A percentile compares a stretch with the other conserved stretches of the same genome.
These are phyloP conservation scores for Drosophila virilis DNA, from an alignment of 1,140 invertebrate genomes.

Conservation along the genomic window DNA sequence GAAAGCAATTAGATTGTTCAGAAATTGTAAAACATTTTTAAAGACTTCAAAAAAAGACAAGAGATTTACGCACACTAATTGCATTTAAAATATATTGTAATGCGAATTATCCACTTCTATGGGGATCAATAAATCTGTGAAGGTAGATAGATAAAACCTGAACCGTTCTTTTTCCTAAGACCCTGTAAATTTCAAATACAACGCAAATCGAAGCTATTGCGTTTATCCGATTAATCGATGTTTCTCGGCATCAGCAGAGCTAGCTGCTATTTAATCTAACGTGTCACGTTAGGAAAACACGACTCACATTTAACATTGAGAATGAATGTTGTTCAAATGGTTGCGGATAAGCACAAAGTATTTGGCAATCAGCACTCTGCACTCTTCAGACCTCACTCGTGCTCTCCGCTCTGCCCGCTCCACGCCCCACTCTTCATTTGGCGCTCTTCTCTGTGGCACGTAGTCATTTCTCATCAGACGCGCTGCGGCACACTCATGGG, in stretches of 20 bases:
- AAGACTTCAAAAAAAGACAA: too few species aligned
- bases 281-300: slow-evolving; percentile 2
- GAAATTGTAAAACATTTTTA: too few species aligned
- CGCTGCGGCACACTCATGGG: slow-evolving; percentile 65
- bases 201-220: not conserved
- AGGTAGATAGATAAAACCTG: too few species aligned
- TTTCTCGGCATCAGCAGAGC: not conserved
- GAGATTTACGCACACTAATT: too few species aligned
- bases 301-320: slow-evolving; percentile 1
- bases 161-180: too few species aligned
- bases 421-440: slow-evolving; percentile 5
- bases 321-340: slow-evolving; percentile 35
- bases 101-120: too few species aligned
- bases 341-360: slow-evolving; percentile 23
- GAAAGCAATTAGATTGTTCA: too few species aligned
- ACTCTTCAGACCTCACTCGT: not conserved
- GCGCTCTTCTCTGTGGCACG: slow-evolving; percentile 15
- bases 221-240: not conserved
- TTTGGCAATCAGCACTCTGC: slow-evolving; percentile 21
- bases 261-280: not conserved
- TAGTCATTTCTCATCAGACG: slow-evolving; percentile 23
- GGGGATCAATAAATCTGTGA: too few species aligned
- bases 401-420: not conserved
- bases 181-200: too few species aligned
- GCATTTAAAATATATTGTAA: too few species aligned